Conservation (phyloP, 2,888 invertebrate species). For the Drosophila mimica region DNA sequence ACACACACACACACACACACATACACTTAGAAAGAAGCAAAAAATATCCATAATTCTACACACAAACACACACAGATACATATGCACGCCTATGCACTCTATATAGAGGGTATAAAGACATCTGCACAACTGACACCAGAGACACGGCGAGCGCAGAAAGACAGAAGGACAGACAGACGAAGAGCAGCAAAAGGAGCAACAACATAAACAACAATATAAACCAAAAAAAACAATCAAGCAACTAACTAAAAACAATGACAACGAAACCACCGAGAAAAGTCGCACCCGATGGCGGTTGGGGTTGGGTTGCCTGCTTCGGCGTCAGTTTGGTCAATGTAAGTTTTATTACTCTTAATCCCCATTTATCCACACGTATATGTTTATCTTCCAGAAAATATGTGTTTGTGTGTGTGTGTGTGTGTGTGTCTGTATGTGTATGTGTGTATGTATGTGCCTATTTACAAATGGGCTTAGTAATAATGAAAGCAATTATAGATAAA, state of each 20-base stretch:
- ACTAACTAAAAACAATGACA: constrained; percentile 52
- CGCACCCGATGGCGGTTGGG: constrained; percentile 95
- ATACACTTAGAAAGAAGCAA: constrained; percentile 21
- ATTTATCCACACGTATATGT: neutral
- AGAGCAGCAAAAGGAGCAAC: constrained; percentile 20
- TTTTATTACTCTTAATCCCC: constrained; percentile 67
- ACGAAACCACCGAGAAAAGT: constrained; percentile 87
- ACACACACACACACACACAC: neutral
- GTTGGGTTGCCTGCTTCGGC: constrained; percentile 94
- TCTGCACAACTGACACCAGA: constrained; percentile 44
- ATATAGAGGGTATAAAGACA: constrained; percentile 25
- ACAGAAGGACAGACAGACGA: constrained; percentile 7
- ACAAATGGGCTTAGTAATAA: neutral
- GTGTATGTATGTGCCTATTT: neutral
- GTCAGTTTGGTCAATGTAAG: constrained; percentile 94
- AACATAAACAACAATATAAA: constrained; percentile 11
- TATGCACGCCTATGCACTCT: constrained; percentile 30
- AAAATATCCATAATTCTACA: constrained; percentile 45
- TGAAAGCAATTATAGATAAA: neutral
- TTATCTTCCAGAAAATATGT: neutral
- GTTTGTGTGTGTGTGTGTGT: neutral
- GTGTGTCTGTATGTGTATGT: neutral
- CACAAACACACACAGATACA: neutral
- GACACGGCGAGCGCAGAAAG: neutral
- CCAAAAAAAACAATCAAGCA: constrained; percentile 27